A percentile compares a stretch with the other conserved stretches of the same genome.
phyloP scores from a whole-genome alignment of 2,888 invertebrate species.

The Biston betularia region DNA sequence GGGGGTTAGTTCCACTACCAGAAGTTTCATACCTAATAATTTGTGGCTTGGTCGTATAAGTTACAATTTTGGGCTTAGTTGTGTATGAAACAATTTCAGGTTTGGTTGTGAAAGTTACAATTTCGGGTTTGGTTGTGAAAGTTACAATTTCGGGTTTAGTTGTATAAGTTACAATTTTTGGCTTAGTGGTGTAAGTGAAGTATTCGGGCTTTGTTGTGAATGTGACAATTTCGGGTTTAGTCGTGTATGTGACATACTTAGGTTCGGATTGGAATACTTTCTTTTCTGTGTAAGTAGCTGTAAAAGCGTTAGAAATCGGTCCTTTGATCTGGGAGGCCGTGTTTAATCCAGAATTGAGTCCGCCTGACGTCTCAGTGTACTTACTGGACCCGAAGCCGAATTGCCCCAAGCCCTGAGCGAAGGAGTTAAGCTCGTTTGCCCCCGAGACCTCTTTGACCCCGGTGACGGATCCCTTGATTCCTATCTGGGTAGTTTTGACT shows the following conservation, averaged over 20 bases:
- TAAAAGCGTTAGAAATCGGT: slow-evolving; percentile 70
- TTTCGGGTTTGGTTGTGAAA: slow-evolving; percentile 60
- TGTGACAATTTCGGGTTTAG: slow-evolving; percentile 68
- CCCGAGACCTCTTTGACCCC: slow-evolving; percentile 35
- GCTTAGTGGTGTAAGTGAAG: slow-evolving; percentile 69
- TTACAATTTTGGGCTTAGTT: slow-evolving; percentile 57
- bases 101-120: slow-evolving; percentile 64
- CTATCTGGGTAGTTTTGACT: slow-evolving; percentile 46
- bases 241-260: slow-evolving; percentile 65
- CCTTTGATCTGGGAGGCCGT: slow-evolving; percentile 62
- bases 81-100: slow-evolving; percentile 55
- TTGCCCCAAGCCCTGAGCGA: slow-evolving; percentile 31
- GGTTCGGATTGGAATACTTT: slow-evolving; percentile 74
- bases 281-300: slow-evolving; percentile 70
- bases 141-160: slow-evolving; percentile 61
- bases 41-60: slow-evolving; percentile 68
- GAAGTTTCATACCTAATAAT: slow-evolving; percentile 74
- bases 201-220: slow-evolving; percentile 70
- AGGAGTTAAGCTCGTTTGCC: slow-evolving; percentile 26
- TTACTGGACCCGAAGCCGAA: slow-evolving; percentile 53
- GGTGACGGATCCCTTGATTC: slow-evolving; percentile 47
- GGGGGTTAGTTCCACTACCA: slow-evolving; percentile 73
- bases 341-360: slow-evolving; percentile 47
- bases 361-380: slow-evolving; percentile 46
- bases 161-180: slow-evolving; percentile 61